These are phyloP conservation scores for Cybosia mesomella DNA, from an alignment of 2,888 invertebrate species.

Conservation along the genomic window DNA sequence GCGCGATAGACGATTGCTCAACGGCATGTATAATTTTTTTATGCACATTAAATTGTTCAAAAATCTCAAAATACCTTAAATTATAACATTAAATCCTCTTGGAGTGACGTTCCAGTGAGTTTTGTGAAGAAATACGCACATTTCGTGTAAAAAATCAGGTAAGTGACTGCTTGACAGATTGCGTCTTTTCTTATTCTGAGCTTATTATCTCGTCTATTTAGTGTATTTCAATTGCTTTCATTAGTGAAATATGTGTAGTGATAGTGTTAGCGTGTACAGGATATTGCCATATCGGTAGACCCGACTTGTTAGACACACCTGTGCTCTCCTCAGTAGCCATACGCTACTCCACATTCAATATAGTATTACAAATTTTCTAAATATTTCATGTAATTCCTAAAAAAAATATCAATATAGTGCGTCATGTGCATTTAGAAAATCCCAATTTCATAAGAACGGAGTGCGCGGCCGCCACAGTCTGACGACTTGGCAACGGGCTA, in stretches of 20 bases:
- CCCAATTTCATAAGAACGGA: slow-evolving; percentile 75
- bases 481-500: slow-evolving; percentile 78
- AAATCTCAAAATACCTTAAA: slow-evolving; percentile 85
- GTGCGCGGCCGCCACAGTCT: slow-evolving; percentile 68
- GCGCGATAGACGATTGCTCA: slow-evolving; percentile 82
- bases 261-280: slow-evolving; percentile 44
- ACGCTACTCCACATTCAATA: slow-evolving; percentile 55
- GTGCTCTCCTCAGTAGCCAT: slow-evolving; percentile 55
- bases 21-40: slow-evolving; percentile 85
- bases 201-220: slow-evolving; percentile 68
- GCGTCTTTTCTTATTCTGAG: slow-evolving; percentile 81
- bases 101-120: slow-evolving; percentile 81
- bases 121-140: slow-evolving; percentile 72
- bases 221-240: slow-evolving; percentile 66
- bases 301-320: slow-evolving; percentile 56
- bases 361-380: slow-evolving; percentile 46
- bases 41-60: slow-evolving; percentile 83
- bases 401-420: slow-evolving; percentile 61
- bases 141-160: slow-evolving; percentile 83
- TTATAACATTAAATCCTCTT: slow-evolving; percentile 68
- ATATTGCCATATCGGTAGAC: slow-evolving; percentile 62
- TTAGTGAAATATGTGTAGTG: slow-evolving; percentile 44
- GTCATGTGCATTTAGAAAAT: slow-evolving; percentile 66
- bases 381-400: slow-evolving; percentile 52
- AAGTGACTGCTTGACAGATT: slow-evolving; percentile 83